These are phyloP conservation scores for Schrankia costaestrigalis DNA, from an alignment of 2,888 invertebrate species.

Conservation along the genomic window DNA sequence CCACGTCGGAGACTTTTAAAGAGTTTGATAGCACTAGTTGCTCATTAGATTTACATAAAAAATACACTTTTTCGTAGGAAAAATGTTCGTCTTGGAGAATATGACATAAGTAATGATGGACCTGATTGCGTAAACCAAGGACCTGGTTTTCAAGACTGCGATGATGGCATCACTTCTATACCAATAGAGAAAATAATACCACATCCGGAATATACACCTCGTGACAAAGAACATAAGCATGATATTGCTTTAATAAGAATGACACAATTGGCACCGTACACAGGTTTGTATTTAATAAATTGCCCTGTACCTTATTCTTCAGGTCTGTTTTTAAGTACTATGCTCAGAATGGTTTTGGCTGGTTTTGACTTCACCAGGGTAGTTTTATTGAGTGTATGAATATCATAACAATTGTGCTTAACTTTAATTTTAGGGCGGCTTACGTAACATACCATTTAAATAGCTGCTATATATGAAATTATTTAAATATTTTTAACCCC, in stretches of 20 bases:
- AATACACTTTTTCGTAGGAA: not conserved
- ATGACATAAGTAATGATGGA: slow-evolving; percentile 8
- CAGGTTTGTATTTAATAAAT: slow-evolving; percentile 1
- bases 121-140: slow-evolving; percentile 3
- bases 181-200: slow-evolving; percentile 11
- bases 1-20: not conserved
- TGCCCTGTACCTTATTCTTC: no score
- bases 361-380: no score
- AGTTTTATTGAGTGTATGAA: no score
- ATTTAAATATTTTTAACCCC: no score
- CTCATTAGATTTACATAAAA: not conserved
- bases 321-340: no score
- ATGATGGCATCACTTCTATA: slow-evolving; percentile 10
- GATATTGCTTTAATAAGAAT: slow-evolving; percentile 18
- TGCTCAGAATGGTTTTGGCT: no score
- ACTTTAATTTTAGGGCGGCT: no score
- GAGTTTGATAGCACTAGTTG: not conserved
- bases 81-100: slow-evolving; percentile 10
- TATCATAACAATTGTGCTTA: no score
- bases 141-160: slow-evolving; percentile 3
- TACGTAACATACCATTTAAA: no score
- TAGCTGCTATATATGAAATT: no score
- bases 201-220: slow-evolving; percentile 2
- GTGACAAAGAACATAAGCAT: not conserved
- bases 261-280: slow-evolving; percentile 9